phyloP scores from a whole-genome alignment of 2,888 invertebrate species.

The Drosophila seclusa region DNA sequence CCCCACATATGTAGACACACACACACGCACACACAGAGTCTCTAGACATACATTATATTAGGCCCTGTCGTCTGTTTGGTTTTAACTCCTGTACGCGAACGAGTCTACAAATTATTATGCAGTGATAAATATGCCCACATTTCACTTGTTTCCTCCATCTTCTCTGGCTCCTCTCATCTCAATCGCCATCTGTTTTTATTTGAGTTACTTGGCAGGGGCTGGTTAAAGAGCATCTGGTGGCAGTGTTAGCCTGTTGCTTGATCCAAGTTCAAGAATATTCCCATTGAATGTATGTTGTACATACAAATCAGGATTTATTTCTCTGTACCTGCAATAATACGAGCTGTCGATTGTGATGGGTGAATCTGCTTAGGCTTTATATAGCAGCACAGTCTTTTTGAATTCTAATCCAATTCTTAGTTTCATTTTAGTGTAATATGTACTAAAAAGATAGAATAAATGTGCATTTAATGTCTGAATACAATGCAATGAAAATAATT shows the following conservation, averaged over 20 bases:
- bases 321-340: not conserved
- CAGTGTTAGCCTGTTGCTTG: slow-evolving; percentile 40
- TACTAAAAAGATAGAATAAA: not conserved
- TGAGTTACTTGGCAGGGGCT: slow-evolving; percentile 2
- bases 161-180: not conserved
- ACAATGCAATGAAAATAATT: not conserved
- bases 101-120: slow-evolving; percentile 69
- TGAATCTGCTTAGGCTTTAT: not conserved
- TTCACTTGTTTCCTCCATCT: slow-evolving; percentile 21
- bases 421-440: not conserved
- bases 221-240: not conserved
- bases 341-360: not conserved
- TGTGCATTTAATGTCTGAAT: not conserved
- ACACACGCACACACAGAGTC: slow-evolving; percentile 26
- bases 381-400: not conserved
- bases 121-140: slow-evolving; percentile 64
- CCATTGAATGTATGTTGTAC: slow-evolving; percentile 15
- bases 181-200: slow-evolving; percentile 35
- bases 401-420: not conserved
- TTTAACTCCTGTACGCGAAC: slow-evolving; percentile 38
- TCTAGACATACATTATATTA: slow-evolving; percentile 33
- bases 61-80: slow-evolving; percentile 43
- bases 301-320: slow-evolving; percentile 2
- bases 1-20: not conserved
- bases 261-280: slow-evolving; percentile 30